A percentile compares a stretch with the other conserved stretches of the same genome.
Evolutionary conservation across 2,797 vertebrate genomes (phyloP).

Genomic region (Phoebastria nigripes): DNA sequence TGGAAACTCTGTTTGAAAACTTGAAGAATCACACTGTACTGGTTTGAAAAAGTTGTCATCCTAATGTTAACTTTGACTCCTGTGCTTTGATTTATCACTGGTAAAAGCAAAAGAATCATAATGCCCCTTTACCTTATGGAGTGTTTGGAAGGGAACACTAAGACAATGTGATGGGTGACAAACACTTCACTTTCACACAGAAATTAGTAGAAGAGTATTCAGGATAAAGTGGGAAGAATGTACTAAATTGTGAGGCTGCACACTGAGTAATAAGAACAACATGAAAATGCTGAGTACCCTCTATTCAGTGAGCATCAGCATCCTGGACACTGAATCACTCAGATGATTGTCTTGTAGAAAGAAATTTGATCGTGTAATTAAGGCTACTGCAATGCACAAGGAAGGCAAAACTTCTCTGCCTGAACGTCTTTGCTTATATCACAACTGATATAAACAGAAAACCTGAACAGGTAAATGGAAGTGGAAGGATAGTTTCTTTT

Average conservation of each 20-base stretch:
- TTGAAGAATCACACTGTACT: background rate
- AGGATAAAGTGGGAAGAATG: background rate
- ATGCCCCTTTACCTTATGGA: background rate
- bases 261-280: background rate
- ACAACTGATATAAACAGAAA: background rate
- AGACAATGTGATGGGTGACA: background rate
- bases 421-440: background rate
- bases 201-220: background rate
- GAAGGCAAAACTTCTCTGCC: background rate
- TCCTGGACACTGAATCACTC: background rate
- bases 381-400: background rate
- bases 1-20: background rate
- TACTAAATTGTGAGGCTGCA: background rate
- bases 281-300: background rate
- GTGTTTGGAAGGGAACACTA: background rate
- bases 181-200: background rate
- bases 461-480: background rate
- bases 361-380: background rate
- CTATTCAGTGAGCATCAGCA: background rate
- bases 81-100: background rate
- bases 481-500: background rate
- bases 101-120: background rate
- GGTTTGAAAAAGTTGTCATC: background rate
- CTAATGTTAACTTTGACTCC: background rate
- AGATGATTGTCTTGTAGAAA: background rate